Evolutionary conservation across 2,797 vertebrate genomes (phyloP), one percentile per base, ranked within the genome.

Genomic region (Garrulus glandarius): DNA sequence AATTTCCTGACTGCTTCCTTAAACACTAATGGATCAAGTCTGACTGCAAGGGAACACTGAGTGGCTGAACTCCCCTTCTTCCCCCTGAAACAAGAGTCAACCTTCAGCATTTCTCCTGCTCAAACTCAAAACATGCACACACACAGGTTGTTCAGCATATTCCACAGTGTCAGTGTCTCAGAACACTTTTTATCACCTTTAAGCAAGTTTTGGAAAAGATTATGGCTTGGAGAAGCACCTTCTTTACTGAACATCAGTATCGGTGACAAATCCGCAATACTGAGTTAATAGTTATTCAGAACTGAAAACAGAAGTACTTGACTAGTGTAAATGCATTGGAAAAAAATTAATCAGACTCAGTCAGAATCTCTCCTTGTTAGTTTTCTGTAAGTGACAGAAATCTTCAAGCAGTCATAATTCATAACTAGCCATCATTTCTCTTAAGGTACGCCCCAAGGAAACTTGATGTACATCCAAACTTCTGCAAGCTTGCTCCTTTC

Each of bases 381-480:
- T 39, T 86, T 84, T 86, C 69, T 86, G 3, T 65, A 86, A 84
- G 61, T 43, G 67, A 64, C 2, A 93, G 67, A 82, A 95, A 82
- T 79, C 90, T 84, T 82, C 47, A 41, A 76, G 67, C 76, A 77
- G 84, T 85, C 92, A 82, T 85, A 95, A 81, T 81, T 91, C 87
- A 92, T 72, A 93, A 84, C 41, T 53, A 93, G 59, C 57, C 21
- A 3, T 71, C 83, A 57, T 29, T 96, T 95, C 92, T 82, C 83
- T 85, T 75, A 94, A 95, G 89, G 79, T 93, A 84, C 8, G 1
- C 77, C 57, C 95, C 90, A 94, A 46, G 92, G 69, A 97, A 96
- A 95, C 95, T 95, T 96, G 94, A 94, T 95, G 94, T 95, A 97
- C 95, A 82, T 96, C 96, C 89, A 94, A 92, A 90, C 69, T 93